Evolutionary conservation across 2,113 vertebrate species (phyloP).

Genomic region (Murina feae): DNA sequence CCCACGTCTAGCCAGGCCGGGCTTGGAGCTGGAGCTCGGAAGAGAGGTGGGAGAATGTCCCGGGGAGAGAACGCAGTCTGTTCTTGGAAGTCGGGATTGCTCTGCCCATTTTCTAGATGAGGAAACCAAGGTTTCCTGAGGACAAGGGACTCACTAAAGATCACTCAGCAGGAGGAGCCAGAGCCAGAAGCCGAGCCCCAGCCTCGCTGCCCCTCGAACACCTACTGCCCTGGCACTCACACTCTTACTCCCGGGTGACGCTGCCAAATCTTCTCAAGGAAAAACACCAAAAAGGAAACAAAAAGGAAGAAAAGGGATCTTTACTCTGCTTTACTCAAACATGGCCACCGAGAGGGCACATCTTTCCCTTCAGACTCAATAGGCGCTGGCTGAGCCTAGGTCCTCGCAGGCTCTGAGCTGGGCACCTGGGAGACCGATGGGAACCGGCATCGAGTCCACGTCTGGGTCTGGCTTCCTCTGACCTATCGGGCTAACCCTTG

Average conservation of each 20-base stretch:
- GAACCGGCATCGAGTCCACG: not conserved
- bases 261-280: not conserved
- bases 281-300: not conserved
- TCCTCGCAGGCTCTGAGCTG: fast-evolving
- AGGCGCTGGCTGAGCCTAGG: not conserved
- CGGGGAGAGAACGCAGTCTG: not conserved
- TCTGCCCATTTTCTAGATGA: not conserved
- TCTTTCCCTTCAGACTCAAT: not conserved
- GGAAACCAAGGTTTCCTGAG: not conserved
- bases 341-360: not conserved
- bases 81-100: not conserved
- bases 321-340: not conserved
- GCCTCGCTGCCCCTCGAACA: not conserved
- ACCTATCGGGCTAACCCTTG: not conserved
- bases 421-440: not conserved
- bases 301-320: not conserved
- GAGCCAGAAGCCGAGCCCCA: fast-evolving
- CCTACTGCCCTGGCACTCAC: fast-evolving
- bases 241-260: not conserved
- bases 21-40: not conserved
- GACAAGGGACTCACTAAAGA: not conserved
- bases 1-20: conserved; percentile 19
- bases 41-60: not conserved
- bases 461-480: not conserved
- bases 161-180: not conserved